Evolutionary conservation across 2,113 vertebrate species (phyloP), one percentile per base, ranked within the genome.

Genomic region (Zosterops hypoxanthus): DNA sequence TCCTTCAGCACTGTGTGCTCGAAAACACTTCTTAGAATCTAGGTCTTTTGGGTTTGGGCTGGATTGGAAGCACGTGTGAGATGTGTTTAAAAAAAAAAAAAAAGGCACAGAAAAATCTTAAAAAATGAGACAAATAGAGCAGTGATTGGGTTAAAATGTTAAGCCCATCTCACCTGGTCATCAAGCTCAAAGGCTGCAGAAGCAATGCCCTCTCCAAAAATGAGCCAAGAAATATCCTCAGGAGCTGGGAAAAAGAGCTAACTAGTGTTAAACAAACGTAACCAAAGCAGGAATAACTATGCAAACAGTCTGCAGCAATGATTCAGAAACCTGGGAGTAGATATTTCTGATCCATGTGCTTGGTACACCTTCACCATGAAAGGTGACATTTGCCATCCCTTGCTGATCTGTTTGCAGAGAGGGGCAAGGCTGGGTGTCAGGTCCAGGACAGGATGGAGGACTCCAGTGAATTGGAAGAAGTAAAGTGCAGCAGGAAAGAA

Each of bases 11-110:
- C 0, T 75, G 60, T 80, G 24, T 57, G 36, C 11, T 96, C 47
- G 83, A 88, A 95, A 90, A 55, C 60, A 36, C 79, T 92, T 85
- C 73, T 91, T 57, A 88, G 79, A 92, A 90, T 59, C 61, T 15
- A 86, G 83, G 39, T 24, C 68, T 83, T 94, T 44, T 28, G 79
- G 47, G 56, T 81, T 81, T 92, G 42, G 33, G 36, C 16, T 71
- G 68, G 20, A 42, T 71, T 86, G 19, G 36, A 87, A 47, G 52
- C 24, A 66, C 1, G 5, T 20, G 52, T 64, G 26, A 20, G 49
- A 91, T 70, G 68, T 25, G 39, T 41, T 50, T 10, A 39, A 39
- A 39, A 47, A 36, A 50, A 56, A 36, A 41, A 60, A 41, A 25
- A 42, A 46, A n/a, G 4, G 5, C 36, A 53, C 16, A 61, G 34